Percentiles rank a stretch among this genome's conserved stretches.
Conservation (phyloP, 2,888 invertebrate species). For the Lithosia quadra region DNA sequence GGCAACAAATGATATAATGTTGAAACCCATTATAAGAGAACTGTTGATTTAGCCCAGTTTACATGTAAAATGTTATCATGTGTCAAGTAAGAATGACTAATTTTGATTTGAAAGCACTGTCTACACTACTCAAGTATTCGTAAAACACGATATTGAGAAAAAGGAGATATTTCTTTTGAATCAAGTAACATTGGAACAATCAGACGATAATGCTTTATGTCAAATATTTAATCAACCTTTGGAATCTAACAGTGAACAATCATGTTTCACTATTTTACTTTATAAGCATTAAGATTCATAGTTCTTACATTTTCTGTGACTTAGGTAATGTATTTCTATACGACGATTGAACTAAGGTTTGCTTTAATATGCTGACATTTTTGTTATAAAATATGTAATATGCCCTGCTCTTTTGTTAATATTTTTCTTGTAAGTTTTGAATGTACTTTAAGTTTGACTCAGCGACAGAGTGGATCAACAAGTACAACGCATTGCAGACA, state of each 20-base stretch:
- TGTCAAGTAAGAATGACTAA: constrained; percentile 38
- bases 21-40: constrained; percentile 26
- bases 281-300: constrained; percentile 56
- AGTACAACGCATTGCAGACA: constrained; percentile 66
- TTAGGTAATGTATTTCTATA: constrained; percentile 63
- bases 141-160: constrained; percentile 19
- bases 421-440: constrained; percentile 75
- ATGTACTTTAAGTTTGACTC: constrained; percentile 81
- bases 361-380: constrained; percentile 77
- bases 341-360: constrained; percentile 70
- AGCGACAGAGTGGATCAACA: constrained; percentile 78
- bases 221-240: constrained; percentile 66
- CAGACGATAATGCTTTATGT: constrained; percentile 60
- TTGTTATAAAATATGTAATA: constrained; percentile 72
- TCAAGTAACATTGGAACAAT: constrained; percentile 55
- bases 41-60: constrained; percentile 34
- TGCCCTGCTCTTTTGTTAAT: constrained; percentile 82
- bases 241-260: constrained; percentile 56
- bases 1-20: constrained; percentile 34
- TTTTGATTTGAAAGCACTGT: constrained; percentile 32
- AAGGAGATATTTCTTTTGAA: constrained; percentile 31
- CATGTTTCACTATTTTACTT: constrained; percentile 57
- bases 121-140: constrained; percentile 27
- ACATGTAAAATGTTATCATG: constrained; percentile 38
- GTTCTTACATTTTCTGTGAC: constrained; percentile 56